Conservation (phyloP, 2,888 invertebrate species). For the Ernsta delagoae region DNA sequence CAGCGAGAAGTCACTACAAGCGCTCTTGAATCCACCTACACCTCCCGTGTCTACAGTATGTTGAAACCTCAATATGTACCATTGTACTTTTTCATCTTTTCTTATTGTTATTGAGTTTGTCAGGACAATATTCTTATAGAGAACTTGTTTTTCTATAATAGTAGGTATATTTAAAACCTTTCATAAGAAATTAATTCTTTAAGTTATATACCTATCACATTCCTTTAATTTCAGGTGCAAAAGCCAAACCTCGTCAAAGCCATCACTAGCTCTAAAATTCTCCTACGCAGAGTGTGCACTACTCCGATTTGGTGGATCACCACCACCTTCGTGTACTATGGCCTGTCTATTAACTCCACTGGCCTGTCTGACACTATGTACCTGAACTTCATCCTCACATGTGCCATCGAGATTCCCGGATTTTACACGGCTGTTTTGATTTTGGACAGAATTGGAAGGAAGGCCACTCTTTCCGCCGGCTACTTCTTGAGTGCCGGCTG, state of each 20-base stretch:
- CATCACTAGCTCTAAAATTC: constrained; percentile 75
- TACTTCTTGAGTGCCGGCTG: constrained; percentile 43
- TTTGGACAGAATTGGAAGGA: constrained; percentile 73
- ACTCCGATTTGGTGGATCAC: constrained; percentile 89
- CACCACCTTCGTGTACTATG: constrained; percentile 89
- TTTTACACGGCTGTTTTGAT: constrained; percentile 84
- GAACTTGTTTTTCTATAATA: neutral
- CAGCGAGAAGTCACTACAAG: constrained; percentile 77
- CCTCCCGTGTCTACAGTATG: constrained; percentile 9
- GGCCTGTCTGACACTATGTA: constrained; percentile 88
- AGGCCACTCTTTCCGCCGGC: constrained; percentile 50
- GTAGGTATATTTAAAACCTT: too few species aligned
- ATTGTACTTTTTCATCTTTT: too few species aligned
- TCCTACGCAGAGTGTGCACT: constrained; percentile 82
- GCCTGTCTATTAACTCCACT: constrained; percentile 89
- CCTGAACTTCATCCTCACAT: constrained; percentile 86
- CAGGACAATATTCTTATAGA: too few species aligned
- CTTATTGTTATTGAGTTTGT: too few species aligned
- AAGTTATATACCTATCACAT: too few species aligned
- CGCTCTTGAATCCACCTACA: constrained; percentile 60
- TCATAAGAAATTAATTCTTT: too few species aligned
- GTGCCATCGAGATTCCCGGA: constrained; percentile 87
- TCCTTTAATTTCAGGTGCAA: constrained; percentile 3
- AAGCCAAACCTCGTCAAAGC: constrained; percentile 53
- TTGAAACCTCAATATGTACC: neutral